A percentile compares a stretch with the other conserved stretches of the same genome.
phyloP scores from a whole-genome alignment of 1,140 invertebrate genomes.

The Notospermus geniculatus region DNA sequence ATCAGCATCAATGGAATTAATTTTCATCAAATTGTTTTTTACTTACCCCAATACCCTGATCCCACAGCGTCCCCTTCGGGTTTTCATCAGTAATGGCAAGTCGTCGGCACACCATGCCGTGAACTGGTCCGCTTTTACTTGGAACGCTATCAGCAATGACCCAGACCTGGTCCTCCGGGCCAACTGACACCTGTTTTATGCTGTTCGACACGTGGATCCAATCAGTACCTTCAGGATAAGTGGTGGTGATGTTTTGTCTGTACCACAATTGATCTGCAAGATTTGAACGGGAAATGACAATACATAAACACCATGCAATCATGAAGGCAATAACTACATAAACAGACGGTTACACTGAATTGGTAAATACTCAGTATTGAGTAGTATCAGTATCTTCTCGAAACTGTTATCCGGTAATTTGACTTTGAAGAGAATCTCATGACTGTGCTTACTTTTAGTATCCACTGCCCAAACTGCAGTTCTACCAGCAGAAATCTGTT shows the following conservation, averaged over 20 bases:
- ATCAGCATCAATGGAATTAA: not conserved
- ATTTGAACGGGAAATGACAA: not conserved
- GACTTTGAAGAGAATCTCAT: not conserved
- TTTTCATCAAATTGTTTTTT: not conserved
- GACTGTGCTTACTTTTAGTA: slow-evolving; percentile 46
- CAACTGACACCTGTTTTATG: slow-evolving; percentile 62
- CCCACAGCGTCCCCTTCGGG: slow-evolving; percentile 74
- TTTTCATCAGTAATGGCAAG: slow-evolving; percentile 69
- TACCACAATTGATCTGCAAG: slow-evolving; percentile 43
- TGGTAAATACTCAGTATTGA: not conserved
- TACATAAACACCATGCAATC: not conserved
- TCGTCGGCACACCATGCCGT: slow-evolving; percentile 71
- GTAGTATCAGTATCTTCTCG: not conserved
- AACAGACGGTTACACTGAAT: not conserved
- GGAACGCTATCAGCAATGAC: slow-evolving; percentile 59
- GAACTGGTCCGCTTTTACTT: slow-evolving; percentile 49
- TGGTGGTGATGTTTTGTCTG: slow-evolving; percentile 62
- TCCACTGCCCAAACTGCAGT: slow-evolving; percentile 71
- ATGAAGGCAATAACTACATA: not conserved
- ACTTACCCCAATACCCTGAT: slow-evolving; percentile 68
- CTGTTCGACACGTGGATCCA: slow-evolving; percentile 42
- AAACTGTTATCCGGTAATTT: not conserved
- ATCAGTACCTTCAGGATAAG: slow-evolving; percentile 54
- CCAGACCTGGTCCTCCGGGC: slow-evolving; percentile 66
- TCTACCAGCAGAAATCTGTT: slow-evolving; percentile 71